These are phyloP conservation scores for Arvicola amphibius DNA, from an alignment of 2,797 vertebrate species.

Conservation along the genomic window DNA sequence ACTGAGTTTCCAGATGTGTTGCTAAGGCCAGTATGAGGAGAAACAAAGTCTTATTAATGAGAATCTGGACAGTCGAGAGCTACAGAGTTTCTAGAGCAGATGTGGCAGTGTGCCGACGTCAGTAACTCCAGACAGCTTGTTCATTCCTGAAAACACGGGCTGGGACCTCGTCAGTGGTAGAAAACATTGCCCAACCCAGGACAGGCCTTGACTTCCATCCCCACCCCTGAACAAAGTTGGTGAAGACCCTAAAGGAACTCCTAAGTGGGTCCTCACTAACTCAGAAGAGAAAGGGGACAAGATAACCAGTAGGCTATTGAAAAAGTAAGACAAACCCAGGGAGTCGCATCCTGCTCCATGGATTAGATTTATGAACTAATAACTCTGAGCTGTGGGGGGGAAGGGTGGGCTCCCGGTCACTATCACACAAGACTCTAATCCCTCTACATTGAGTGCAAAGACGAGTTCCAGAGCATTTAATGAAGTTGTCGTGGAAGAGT, in stretches of 20 bases:
- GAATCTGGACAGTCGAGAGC: neutral
- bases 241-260: neutral
- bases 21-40: neutral
- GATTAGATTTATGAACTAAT: neutral
- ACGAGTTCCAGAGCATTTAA: neutral
- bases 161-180: neutral
- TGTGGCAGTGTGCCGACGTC: neutral
- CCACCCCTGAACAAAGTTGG: neutral
- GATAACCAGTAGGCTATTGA: neutral
- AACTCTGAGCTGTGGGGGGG: neutral
- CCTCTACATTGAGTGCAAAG: neutral
- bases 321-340: neutral
- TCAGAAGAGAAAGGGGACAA: neutral
- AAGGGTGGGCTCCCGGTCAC: neutral
- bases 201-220: neutral
- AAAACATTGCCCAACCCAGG: neutral
- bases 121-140: neutral
- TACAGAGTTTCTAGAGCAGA: neutral
- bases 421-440: neutral
- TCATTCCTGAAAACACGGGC: neutral
- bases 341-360: fast-evolving
- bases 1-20: neutral
- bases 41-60: neutral
- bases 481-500: neutral
- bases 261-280: neutral